phyloP scores from a whole-genome alignment of 1,140 invertebrate genomes.

The Drosophila ananassae region DNA sequence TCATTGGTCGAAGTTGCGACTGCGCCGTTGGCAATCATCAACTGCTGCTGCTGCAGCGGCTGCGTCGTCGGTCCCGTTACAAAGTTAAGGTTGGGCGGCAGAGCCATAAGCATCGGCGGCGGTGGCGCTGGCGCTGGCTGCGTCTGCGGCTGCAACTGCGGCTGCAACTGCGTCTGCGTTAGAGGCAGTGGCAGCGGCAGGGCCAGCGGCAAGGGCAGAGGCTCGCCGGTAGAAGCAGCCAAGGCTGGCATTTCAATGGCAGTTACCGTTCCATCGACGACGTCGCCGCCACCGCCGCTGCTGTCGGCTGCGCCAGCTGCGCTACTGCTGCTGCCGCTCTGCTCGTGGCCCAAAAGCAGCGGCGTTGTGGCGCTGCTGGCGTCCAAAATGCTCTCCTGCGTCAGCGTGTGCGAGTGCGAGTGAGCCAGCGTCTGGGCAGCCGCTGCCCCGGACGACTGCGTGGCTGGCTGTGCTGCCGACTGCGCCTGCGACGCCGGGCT shows the following conservation, averaged over 20 bases:
- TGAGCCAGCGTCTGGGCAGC: constrained; percentile 5
- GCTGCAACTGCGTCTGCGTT: constrained; percentile 1
- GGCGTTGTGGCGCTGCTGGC: constrained; percentile 62
- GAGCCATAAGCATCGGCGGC: constrained; percentile 49
- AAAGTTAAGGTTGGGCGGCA: constrained; percentile 66
- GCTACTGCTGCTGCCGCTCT: constrained; percentile 6
- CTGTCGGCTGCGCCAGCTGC: constrained; percentile 9
- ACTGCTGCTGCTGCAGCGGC: constrained; percentile 17
- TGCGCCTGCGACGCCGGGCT: constrained; percentile 29
- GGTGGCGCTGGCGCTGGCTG: constrained; percentile 38
- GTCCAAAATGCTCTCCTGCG: constrained; percentile 46
- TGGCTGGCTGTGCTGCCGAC: constrained; percentile 10
- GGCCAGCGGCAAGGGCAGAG: not conserved
- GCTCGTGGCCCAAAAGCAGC: constrained; percentile 63
- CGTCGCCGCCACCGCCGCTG: constrained; percentile 4
- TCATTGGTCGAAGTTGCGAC: constrained; percentile 80
- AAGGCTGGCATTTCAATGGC: constrained; percentile 35
- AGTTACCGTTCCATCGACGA: constrained; percentile 22
- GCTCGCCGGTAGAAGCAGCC: not conserved
- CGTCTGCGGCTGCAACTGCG: constrained; percentile 7
- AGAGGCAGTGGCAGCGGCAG: constrained; percentile 3
- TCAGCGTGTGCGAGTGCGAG: constrained; percentile 20
- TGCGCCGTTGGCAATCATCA: constrained; percentile 26
- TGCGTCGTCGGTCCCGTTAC: constrained; percentile 56
- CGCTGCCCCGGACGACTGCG: constrained; percentile 10